Conservation (phyloP, 2,113 vertebrate species). For the Pygoscelis antarcticus region DNA sequence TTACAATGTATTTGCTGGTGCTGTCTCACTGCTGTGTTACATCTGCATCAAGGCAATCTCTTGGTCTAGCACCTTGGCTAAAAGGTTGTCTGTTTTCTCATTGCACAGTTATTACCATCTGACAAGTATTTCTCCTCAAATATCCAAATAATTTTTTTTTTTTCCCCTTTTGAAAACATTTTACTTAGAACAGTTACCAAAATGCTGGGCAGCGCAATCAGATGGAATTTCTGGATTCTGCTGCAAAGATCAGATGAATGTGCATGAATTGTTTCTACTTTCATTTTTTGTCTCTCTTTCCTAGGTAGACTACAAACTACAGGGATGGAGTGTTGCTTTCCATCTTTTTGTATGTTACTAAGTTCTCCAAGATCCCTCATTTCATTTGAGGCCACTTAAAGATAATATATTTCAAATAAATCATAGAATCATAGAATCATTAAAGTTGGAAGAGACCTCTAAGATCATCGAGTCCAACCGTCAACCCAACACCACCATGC, state of each 20-base stretch:
- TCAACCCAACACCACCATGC: no score
- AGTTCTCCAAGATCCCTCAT: background rate
- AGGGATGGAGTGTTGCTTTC: background rate
- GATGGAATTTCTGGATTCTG: background rate
- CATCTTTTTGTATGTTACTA: background rate
- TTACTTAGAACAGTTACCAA: background rate
- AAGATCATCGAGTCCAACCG: no score
- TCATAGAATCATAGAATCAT: no score
- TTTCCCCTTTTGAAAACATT: background rate
- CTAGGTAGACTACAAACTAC: background rate
- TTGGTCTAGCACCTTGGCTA: background rate
- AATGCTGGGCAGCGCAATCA: fast-evolving
- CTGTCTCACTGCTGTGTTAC: background rate
- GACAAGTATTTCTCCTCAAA: background rate
- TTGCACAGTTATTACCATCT: background rate
- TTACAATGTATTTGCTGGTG: background rate
- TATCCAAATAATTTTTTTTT: background rate
- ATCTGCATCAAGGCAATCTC: background rate
- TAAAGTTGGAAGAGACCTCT: no score
- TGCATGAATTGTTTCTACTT: background rate
- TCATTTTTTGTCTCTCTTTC: background rate
- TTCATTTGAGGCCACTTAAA: background rate
- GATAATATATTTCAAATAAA: background rate
- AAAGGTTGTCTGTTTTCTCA: background rate
- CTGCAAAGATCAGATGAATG: background rate